A percentile compares a stretch with the other conserved stretches of the same genome.
These are phyloP conservation scores for Porites evermanni DNA, from an alignment of 92 coral and sea anemone genomes.

Conservation along the genomic window DNA sequence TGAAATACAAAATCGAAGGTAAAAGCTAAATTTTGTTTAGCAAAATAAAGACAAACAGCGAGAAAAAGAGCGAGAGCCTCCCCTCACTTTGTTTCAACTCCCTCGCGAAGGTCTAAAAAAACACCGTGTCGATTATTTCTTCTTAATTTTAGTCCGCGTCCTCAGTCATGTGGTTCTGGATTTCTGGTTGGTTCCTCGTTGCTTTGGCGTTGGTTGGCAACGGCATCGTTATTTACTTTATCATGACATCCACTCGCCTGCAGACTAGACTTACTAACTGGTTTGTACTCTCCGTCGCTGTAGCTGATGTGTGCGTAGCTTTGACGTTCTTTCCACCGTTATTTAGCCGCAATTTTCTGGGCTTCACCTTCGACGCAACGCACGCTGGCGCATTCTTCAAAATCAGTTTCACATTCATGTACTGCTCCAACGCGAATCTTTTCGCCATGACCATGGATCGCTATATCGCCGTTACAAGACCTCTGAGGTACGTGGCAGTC, in stretches of 20 bases:
- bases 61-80: no score
- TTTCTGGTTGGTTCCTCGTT: neutral
- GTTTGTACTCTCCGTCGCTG: constrained; percentile 1
- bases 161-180: constrained; percentile 8
- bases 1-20: no score
- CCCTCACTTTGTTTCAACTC: no score
- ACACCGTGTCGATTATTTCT: neutral
- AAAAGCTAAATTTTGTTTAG: no score
- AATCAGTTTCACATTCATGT: constrained; percentile 5
- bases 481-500: constrained; percentile 11
- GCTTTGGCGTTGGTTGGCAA: neutral
- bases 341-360: neutral
- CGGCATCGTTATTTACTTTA: neutral
- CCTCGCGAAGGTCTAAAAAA: neutral
- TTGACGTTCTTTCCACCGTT: constrained; percentile 10
- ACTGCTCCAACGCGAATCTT: constrained; percentile 30
- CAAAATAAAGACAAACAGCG: no score
- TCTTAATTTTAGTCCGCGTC: neutral
- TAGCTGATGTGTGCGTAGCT: neutral
- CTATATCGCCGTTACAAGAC: constrained; percentile 41
- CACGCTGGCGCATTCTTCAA: constrained; percentile 16
- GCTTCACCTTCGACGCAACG: neutral
- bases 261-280: neutral
- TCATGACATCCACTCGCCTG: neutral
- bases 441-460: constrained; percentile 56